A percentile compares a stretch with the other conserved stretches of the same genome.
Conservation (phyloP, 2,113 vertebrate species). For the Cettia cetti region DNA sequence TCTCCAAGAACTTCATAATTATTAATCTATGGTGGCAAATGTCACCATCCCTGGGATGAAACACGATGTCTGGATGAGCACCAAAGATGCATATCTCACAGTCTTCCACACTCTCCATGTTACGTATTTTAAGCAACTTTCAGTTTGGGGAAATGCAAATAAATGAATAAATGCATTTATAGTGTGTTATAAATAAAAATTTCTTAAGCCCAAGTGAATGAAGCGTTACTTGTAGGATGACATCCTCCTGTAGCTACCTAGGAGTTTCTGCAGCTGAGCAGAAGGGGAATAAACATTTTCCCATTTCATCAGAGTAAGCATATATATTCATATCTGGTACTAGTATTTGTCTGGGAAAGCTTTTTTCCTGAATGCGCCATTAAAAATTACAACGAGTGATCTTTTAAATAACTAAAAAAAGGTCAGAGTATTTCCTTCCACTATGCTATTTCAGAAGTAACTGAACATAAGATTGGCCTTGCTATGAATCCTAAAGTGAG, state of each 20-base stretch:
- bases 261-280: background rate
- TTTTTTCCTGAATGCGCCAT: background rate
- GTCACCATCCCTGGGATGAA: background rate
- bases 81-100: background rate
- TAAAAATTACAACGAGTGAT: background rate
- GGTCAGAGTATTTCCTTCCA: background rate
- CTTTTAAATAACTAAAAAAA: constrained; percentile 27
- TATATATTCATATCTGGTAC: background rate
- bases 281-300: background rate
- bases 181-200: constrained; percentile 11
- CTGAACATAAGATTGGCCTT: background rate
- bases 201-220: background rate
- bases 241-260: background rate
- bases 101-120: background rate
- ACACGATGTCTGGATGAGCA: background rate
- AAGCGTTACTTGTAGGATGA: background rate
- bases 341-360: background rate
- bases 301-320: background rate
- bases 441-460: background rate
- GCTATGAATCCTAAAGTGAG: background rate
- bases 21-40: background rate
- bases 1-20: background rate
- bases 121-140: constrained; percentile 8
- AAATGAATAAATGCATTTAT: constrained; percentile 49
- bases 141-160: constrained; percentile 30